A percentile compares a stretch with the other conserved stretches of the same genome.
phyloP scores from a whole-genome alignment of 2,888 invertebrate species.

The Sepioteuthis lessoniana region DNA sequence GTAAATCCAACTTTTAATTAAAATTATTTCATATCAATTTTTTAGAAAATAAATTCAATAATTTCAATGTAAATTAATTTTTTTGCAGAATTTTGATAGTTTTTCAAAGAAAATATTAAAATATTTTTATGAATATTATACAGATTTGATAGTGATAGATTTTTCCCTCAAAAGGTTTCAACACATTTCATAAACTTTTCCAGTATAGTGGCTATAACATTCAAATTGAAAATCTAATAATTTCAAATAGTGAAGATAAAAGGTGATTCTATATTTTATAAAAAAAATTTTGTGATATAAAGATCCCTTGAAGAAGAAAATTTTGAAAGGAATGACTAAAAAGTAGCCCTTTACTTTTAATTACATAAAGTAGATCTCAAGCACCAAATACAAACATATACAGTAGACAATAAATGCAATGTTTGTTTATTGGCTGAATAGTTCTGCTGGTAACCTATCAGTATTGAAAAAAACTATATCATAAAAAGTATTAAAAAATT shows the following conservation, averaged over 20 bases:
- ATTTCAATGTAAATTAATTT: neutral
- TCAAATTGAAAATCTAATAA: neutral
- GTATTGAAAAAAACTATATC: too few relatives aligned
- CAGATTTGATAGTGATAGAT: neutral
- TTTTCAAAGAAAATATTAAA: neutral
- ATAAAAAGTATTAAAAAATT: too few relatives aligned
- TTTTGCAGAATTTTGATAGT: neutral
- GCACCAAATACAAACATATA: too few relatives aligned
- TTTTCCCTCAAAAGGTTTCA: neutral
- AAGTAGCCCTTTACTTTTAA: neutral
- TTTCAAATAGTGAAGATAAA: neutral
- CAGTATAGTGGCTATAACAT: neutral
- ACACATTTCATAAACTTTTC: neutral
- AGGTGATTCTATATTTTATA: neutral
- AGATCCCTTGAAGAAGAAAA: too few relatives aligned
- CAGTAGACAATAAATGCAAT: too few relatives aligned
- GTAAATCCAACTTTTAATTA: neutral
- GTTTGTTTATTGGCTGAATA: too few relatives aligned
- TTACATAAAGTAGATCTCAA: too few relatives aligned
- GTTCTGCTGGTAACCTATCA: too few relatives aligned
- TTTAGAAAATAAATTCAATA: neutral
- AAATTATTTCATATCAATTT: neutral
- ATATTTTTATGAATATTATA: neutral
- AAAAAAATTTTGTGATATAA: neutral
- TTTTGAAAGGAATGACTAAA: neutral